Conservation (phyloP, 2,113 vertebrate species). For the Anoplopoma fimbria region DNA sequence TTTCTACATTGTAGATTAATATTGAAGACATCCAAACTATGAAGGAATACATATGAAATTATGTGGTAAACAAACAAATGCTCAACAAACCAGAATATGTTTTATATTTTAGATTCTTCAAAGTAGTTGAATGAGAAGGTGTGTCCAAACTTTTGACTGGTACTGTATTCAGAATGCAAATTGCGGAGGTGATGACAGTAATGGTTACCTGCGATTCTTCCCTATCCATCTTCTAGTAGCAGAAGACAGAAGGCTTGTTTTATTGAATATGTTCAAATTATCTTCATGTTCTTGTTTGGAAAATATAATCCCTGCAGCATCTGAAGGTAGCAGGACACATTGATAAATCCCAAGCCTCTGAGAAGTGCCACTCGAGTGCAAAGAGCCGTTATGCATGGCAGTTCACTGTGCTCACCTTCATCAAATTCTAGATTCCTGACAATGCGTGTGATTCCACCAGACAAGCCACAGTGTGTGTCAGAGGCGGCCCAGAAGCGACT, state of each 20-base stretch:
- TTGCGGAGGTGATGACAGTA: background rate
- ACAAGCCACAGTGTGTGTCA: too few relatives aligned
- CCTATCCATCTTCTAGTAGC: background rate
- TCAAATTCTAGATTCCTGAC: background rate
- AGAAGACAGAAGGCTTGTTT: background rate
- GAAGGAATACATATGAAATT: too few relatives aligned
- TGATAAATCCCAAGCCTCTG: background rate
- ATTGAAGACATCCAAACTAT: too few relatives aligned
- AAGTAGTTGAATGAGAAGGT: too few relatives aligned
- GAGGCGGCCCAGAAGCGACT: background rate
- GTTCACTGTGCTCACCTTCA: too few relatives aligned
- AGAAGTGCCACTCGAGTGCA: background rate
- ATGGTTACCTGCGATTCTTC: background rate
- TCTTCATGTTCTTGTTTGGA: background rate
- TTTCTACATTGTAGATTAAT: too few relatives aligned
- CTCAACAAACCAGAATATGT: too few relatives aligned
- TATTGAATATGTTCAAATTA: background rate
- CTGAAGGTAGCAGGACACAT: background rate
- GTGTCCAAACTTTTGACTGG: too few relatives aligned
- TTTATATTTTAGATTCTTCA: too few relatives aligned
- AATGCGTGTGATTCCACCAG: too few relatives aligned
- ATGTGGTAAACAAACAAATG: too few relatives aligned
- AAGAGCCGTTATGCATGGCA: too few relatives aligned
- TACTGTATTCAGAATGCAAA: background rate
- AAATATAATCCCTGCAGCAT: background rate